These are phyloP conservation scores for Avahi laniger DNA, from an alignment of 2,797 vertebrate species.

Conservation along the genomic window DNA sequence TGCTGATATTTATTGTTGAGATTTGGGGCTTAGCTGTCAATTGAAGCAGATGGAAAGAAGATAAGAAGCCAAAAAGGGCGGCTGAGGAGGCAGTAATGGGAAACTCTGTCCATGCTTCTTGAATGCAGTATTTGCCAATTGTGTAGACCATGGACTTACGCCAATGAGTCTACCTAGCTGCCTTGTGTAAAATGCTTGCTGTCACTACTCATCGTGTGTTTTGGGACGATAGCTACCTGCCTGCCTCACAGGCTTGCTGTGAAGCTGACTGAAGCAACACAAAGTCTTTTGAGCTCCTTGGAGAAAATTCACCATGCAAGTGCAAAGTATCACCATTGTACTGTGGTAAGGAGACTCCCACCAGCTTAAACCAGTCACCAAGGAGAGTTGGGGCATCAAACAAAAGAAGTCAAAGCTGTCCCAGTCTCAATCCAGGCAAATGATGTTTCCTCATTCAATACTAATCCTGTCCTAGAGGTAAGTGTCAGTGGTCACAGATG, in stretches of 20 bases:
- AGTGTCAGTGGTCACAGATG: background rate
- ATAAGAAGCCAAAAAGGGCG: background rate
- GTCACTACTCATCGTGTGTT: background rate
- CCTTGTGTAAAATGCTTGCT: background rate
- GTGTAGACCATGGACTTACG: background rate
- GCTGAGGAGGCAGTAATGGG: background rate
- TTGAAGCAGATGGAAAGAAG: slow-evolving; percentile 49
- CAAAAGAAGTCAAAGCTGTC: background rate
- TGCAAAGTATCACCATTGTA: slow-evolving; percentile 49
- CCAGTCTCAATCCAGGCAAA: slow-evolving; percentile 33
- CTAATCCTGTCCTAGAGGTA: background rate
- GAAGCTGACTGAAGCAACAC: slow-evolving; percentile 61
- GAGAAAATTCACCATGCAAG: slow-evolving; percentile 75
- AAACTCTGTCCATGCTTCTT: background rate
- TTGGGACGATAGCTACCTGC: slow-evolving; percentile 3
- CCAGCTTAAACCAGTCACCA: slow-evolving; percentile 12
- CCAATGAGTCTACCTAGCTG: background rate
- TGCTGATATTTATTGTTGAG: background rate
- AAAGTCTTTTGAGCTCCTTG: slow-evolving; percentile 81
- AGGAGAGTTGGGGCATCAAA: background rate
- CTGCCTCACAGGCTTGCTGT: background rate
- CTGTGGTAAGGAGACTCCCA: slow-evolving; percentile 6
- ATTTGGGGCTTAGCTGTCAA: background rate
- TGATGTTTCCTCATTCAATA: background rate
- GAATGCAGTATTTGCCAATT: background rate